Conservation (phyloP, 2,113 vertebrate genomes). For the Alouatta palliata region DNA sequence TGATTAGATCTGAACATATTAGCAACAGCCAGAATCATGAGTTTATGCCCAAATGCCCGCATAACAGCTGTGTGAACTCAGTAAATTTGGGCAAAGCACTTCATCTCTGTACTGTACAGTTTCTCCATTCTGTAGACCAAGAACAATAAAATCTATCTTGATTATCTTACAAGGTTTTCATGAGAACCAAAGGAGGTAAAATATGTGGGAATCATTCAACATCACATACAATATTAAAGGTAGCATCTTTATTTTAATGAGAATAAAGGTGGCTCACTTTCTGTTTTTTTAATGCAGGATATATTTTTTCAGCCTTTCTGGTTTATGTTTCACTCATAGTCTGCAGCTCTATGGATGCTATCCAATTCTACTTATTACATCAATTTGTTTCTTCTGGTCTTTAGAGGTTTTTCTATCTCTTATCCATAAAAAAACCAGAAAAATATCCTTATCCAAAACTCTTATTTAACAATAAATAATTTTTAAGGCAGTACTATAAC, state of each 20-base stretch:
- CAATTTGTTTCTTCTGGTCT: slow-evolving; percentile 16
- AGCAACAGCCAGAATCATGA: background rate
- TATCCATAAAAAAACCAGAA: background rate
- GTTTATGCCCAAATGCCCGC: background rate
- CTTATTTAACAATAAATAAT: background rate
- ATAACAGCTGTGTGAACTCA: background rate
- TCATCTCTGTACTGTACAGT: background rate
- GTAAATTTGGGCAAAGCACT: background rate
- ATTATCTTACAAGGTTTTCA: background rate
- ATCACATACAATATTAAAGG: background rate
- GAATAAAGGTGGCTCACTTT: background rate
- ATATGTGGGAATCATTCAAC: background rate
- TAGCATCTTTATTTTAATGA: slow-evolving; percentile 1
- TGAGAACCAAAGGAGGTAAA: background rate
- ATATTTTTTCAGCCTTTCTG: background rate
- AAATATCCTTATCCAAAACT: slow-evolving; percentile 10
- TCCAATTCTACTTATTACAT: background rate
- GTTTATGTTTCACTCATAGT: background rate
- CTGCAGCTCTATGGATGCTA: background rate
- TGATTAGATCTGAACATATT: background rate
- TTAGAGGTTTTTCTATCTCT: background rate
- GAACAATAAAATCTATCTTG: background rate
- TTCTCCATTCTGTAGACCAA: slow-evolving; percentile 28
- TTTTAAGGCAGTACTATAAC: slow-evolving; percentile 11
- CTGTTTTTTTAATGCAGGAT: background rate